Evolutionary conservation across 2,113 vertebrate species (phyloP), one percentile per base, ranked within the genome.

Genomic region (Barbus barbus): DNA sequence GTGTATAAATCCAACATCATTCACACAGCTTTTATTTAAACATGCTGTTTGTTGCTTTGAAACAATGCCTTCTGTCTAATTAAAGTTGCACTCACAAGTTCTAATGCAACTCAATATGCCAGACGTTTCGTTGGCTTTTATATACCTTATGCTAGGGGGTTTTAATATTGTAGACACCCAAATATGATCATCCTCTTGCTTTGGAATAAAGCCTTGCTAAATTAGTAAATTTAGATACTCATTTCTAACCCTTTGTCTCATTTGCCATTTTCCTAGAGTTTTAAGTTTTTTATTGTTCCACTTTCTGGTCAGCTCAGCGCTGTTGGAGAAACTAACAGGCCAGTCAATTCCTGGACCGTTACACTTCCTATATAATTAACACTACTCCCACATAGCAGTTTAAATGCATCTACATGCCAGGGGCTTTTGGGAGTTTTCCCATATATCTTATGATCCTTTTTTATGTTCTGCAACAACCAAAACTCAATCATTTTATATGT

Each of bases 21-120:
- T 71, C 65, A 36, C 46, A 71, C 79, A 71, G 61, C 63, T 71
- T 81, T 81, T 81, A 71, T 71, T 71, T 33, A 81, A 81, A 81
- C 60, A 81, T 31, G 41, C 26, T 67, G 38, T 67, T 81, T 71
- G 24, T 80, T 46, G 26, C 24, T 48, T 63, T 80, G 11, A 80
- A 80, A 80, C 60, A 80, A 67, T 65, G 41, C 41, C 60, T 67
- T 48, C 38, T 48, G 60, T 80, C 78, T 80, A 80, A 80, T 80
- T 80, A 65, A 80, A 12, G 60, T 80, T 33, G 16, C 16, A 31
- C 14, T 26, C 6, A 24, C 22, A 61, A 36, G 11, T 78, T 46
- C 16, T 46, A 63, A 22, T 65, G 58, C 38, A 65, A 65, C 24
- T 31, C 18, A 56, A 69, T 38, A 77, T 77, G 48, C 31, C 75